Percentiles rank a stretch among this genome's conserved stretches.
Evolutionary conservation across 2,113 vertebrate species (phyloP).

Genomic region (Turdus rufiventris): DNA sequence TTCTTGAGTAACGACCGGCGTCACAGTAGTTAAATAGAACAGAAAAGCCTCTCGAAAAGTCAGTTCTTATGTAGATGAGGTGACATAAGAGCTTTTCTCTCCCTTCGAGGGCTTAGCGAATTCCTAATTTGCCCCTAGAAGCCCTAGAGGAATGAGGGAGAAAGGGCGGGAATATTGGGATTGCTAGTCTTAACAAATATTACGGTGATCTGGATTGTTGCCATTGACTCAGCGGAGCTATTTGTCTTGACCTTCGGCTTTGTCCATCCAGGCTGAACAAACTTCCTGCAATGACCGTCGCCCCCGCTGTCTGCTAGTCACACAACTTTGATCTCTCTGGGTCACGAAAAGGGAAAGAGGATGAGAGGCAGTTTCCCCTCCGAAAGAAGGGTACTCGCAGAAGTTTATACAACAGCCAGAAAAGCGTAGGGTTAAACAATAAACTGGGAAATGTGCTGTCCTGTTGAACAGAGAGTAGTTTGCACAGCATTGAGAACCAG

Average conservation of each 20-base stretch:
- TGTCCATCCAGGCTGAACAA: neutral
- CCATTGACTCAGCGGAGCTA: neutral
- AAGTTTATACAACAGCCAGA: constrained; percentile 43
- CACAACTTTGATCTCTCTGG: neutral
- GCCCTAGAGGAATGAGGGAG: constrained; percentile 2
- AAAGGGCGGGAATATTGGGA: neutral
- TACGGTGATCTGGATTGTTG: neutral
- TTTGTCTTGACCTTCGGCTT: constrained; percentile 39
- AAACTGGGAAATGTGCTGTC: constrained; percentile 29
- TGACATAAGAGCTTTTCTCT: constrained; percentile 27
- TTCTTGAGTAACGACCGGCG: constrained; percentile 27
- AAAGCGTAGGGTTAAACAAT: constrained; percentile 29
- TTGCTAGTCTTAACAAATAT: neutral
- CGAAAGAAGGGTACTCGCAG: neutral
- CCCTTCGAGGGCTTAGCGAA: neutral
- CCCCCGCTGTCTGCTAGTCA: neutral
- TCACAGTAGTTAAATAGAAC: constrained; percentile 31
- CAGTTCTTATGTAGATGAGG: constrained; percentile 72
- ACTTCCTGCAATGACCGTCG: neutral
- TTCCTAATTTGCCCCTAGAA: constrained; percentile 37
- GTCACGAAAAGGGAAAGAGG: neutral
- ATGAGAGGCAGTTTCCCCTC: neutral
- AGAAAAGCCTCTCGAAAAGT: constrained; percentile 51
- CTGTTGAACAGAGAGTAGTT: constrained; percentile 36
- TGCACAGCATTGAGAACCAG: constrained; percentile 5